Conservation (phyloP, 2,888 invertebrate genomes). For the Cryptus viduatorius region DNA sequence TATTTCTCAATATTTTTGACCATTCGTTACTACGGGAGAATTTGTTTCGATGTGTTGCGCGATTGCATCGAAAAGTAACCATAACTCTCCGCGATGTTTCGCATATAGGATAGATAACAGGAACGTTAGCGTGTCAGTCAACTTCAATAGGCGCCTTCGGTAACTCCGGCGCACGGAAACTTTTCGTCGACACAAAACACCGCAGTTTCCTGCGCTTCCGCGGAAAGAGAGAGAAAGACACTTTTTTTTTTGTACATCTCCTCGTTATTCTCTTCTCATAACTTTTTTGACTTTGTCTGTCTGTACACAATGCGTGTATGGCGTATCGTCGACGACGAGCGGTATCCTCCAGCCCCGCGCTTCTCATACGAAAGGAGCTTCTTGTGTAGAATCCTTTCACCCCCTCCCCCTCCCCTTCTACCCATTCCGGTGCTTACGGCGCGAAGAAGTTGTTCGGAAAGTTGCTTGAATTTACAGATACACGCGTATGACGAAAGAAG, state of each 20-base stretch:
- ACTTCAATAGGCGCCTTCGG: neutral
- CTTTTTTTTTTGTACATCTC: conserved; percentile 33
- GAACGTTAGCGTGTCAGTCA: too few species aligned
- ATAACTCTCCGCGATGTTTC: neutral
- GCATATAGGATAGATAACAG: neutral
- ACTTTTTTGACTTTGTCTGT: conserved; percentile 13
- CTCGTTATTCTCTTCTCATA: conserved; percentile 6
- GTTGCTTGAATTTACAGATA: conserved; percentile 42
- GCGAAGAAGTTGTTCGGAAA: conserved; percentile 52
- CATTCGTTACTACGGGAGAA: neutral
- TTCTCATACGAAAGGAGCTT: conserved; percentile 39
- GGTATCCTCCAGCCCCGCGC: conserved; percentile 2
- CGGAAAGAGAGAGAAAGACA: neutral
- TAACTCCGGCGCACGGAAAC: conserved; percentile 1
- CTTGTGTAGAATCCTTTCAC: conserved; percentile 35
- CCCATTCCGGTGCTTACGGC: conserved; percentile 14
- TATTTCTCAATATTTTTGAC: neutral
- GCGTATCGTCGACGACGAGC: conserved; percentile 20
- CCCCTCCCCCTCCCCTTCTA: too few species aligned
- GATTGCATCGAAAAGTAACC: neutral
- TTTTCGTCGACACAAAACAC: conserved; percentile 40
- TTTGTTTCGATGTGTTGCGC: neutral
- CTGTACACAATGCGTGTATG: conserved; percentile 19
- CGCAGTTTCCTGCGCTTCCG: conserved; percentile 17
- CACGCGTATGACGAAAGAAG: conserved; percentile 28